Base-by-base conservation (phyloP, 1,140 invertebrate species). In the Procambarus clarkii region DNA sequence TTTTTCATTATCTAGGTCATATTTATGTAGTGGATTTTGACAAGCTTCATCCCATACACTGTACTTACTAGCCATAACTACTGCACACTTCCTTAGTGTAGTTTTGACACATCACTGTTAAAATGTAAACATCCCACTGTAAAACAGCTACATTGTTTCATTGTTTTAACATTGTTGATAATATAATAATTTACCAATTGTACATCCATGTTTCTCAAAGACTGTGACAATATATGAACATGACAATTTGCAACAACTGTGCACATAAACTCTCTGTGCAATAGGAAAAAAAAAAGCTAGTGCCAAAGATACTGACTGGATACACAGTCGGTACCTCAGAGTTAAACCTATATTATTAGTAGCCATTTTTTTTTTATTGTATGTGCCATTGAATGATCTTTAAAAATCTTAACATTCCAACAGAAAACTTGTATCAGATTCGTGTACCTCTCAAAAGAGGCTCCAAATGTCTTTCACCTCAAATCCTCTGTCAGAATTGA, bases 71-170 rank as follows among this genome's bases (percentile, higher is more conserved):
- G 87, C 48, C 74, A 18, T 50, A 82, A 81, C 58, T 82, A 24
- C 79, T 88, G 86, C 86, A 88, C 86, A 58, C 81, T 48, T 81
- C 86, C 45, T 21, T 88, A 88, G 86, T 88, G 79, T 88, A 88
- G 58, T 81, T 69, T 54, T 71, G 74, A 76, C 60, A 74, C 82
- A n/a, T 81, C 46, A 88, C 58, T 45, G 71, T 69, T 64, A 54
- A 48, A 81, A 69, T 69, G 34, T 21, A 46, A 46, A 64, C n/a
- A 50, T 46, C 64, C n/a, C 58, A 71, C 79, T 71, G 24, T 74
- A 45, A 88, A 64, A 45, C 76, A 46, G 54, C 76, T 81, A 54
- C 79, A 54, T 88, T 88, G 78, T 88, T 69, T 80, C 64, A 64
- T 82, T 88, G 78, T 88, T 88, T 82, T 69, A 71, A 88, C 79